phyloP scores from a whole-genome alignment of 2,113 vertebrate genomes.

The Silurus asotus region DNA sequence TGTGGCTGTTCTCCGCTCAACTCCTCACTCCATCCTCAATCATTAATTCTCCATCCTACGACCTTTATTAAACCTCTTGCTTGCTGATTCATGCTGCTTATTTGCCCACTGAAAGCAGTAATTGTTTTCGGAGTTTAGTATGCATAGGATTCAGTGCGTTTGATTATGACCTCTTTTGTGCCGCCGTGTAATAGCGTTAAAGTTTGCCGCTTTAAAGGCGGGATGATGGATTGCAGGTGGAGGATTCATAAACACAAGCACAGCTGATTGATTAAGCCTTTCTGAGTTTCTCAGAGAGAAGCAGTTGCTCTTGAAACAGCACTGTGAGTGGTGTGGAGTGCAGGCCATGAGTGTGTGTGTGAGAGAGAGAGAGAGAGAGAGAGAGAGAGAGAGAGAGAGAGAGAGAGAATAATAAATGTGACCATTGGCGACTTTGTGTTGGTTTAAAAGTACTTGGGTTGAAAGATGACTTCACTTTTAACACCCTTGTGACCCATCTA shows the following conservation, averaged over 20 bases:
- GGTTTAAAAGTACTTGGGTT: slow-evolving; percentile 70
- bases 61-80: slow-evolving; percentile 52
- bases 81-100: slow-evolving; percentile 63
- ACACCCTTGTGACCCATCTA: slow-evolving; percentile 49
- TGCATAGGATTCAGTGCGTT: slow-evolving; percentile 65
- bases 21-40: slow-evolving; percentile 29
- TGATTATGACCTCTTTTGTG: slow-evolving; percentile 63
- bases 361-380: slow-evolving; percentile 47
- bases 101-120: slow-evolving; percentile 51
- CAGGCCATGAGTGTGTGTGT: slow-evolving; percentile 49
- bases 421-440: slow-evolving; percentile 64
- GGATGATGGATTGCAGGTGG: slow-evolving; percentile 69
- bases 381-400: slow-evolving; percentile 54
- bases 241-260: slow-evolving; percentile 72
- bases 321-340: slow-evolving; percentile 59
- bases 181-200: slow-evolving; percentile 59
- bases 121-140: slow-evolving; percentile 65
- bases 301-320: slow-evolving; percentile 71
- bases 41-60: slow-evolving; percentile 56
- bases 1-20: background rate
- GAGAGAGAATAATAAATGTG: slow-evolving; percentile 60
- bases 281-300: slow-evolving; percentile 61
- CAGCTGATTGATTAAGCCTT: slow-evolving; percentile 66
- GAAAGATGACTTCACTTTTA: slow-evolving; percentile 62
- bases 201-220: slow-evolving; percentile 48